Evolutionary conservation across 2,113 vertebrate species (phyloP), one percentile per base, ranked within the genome.

Genomic region (Tauraco erythrolophus): DNA sequence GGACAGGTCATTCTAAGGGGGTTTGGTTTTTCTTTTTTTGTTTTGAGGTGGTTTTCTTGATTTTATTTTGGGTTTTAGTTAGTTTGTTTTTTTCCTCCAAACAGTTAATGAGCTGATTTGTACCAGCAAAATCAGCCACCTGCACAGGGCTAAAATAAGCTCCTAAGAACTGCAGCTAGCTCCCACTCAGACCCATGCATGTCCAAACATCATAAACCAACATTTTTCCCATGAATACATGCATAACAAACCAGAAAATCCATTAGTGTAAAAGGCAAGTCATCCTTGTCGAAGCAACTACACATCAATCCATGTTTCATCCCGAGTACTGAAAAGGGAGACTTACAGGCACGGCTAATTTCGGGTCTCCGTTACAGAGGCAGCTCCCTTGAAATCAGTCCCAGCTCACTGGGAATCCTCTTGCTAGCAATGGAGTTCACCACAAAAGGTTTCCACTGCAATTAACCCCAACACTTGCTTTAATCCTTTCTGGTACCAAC

Each of bases 1-100:
- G 30, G 31, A 5, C 4, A 6, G 4, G 11, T 0, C 2, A 27
- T n/a, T 45, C 72, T 23, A 21, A 12, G 7, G 24, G 28, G 13
- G 4, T 3, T 58, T 43, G 41, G 7, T 43, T 43, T 43, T 43
- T 43, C 5, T 43, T 43, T 43, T 11, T 43, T 43, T 43, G 41
- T 43, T 43, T 43, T 43, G 41, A 13, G 41, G 41, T 43, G 9
- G 41, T 5, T 43, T 43, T 43, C 14, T 43, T 5, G 12, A 14
- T 43, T 43, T 43, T 43, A 14, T 43, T 43, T 56, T 75, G 22
- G 4, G 25, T 56, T n/a, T n/a, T n/a, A n/a, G n/a, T n/a, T n/a
- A n/a, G n/a, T n/a, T 60, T 28, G 11, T 16, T 64, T 35, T 72
- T 46, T 33, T 37, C 21, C 30, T 48, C 10, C 10, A 11, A 50